These are phyloP conservation scores for Microplitis demolitor DNA, from an alignment of 1,140 invertebrate species.

Conservation along the genomic window DNA sequence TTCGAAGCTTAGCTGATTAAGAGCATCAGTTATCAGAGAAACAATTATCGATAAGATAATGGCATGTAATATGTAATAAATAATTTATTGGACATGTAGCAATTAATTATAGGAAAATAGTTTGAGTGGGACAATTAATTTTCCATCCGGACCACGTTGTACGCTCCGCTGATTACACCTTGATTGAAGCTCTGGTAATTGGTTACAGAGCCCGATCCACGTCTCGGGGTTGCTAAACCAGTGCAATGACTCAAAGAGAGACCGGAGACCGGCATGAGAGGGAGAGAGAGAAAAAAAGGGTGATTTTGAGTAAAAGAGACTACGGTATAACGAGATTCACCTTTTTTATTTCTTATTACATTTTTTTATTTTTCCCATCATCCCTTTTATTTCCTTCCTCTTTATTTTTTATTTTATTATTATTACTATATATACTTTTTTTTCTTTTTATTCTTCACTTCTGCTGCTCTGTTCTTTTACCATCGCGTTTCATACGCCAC, in stretches of 20 bases:
- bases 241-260: background rate
- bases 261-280: background rate
- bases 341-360: slow-evolving; percentile 12
- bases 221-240: slow-evolving; percentile 10
- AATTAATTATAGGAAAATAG: slow-evolving; percentile 25
- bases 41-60: too few relatives aligned
- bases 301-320: background rate
- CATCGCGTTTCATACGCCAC: background rate
- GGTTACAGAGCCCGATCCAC: slow-evolving; percentile 18
- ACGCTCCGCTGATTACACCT: slow-evolving; percentile 35
- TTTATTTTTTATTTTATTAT: background rate
- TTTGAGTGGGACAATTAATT: slow-evolving; percentile 39
- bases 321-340: slow-evolving; percentile 9
- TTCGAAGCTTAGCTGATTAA: too few relatives aligned
- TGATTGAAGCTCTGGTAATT: slow-evolving; percentile 44
- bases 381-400: background rate
- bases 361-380: background rate
- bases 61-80: background rate
- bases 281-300: background rate
- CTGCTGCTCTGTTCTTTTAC: background rate
- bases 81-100: background rate
- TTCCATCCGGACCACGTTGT: slow-evolving; percentile 34
- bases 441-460: background rate
- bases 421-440: background rate
- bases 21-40: too few relatives aligned